A percentile compares a stretch with the other conserved stretches of the same genome.
phyloP scores from a whole-genome alignment of 2,888 invertebrate species.

The Drosophila austrosaltans region DNA sequence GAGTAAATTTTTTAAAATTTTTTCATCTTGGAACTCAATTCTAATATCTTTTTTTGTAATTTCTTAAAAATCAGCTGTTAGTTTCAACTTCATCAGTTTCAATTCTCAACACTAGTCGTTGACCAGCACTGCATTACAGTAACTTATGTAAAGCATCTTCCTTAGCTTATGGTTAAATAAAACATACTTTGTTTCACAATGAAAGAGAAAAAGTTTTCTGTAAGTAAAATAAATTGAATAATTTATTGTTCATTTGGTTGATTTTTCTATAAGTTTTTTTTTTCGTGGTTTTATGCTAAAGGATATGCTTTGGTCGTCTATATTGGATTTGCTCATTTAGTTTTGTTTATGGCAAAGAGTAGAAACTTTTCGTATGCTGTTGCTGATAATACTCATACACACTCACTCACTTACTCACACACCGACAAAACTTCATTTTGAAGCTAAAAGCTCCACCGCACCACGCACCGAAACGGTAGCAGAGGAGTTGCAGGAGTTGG shows the following conservation, averaged over 20 bases:
- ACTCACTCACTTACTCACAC: neutral
- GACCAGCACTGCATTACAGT: neutral
- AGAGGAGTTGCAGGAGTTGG: neutral
- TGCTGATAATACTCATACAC: neutral
- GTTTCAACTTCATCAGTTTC: neutral
- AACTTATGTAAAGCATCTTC: neutral
- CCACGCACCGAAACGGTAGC: neutral
- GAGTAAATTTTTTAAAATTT: no score
- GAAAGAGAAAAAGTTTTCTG: neutral
- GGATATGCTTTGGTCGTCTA: slow-evolving; percentile 1
- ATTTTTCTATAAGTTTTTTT: slow-evolving; percentile 3
- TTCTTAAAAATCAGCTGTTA: no score
- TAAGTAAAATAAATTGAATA: slow-evolving; percentile 4
- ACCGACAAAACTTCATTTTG: neutral
- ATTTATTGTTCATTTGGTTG: slow-evolving; percentile 3
- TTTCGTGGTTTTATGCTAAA: neutral
- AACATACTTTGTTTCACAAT: neutral
- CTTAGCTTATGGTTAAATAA: neutral
- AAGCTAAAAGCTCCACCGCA: neutral
- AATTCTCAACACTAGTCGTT: neutral
- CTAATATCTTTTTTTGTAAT: no score
- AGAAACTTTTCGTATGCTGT: neutral
- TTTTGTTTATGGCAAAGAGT: slow-evolving; percentile 9
- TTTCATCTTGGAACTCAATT: no score
- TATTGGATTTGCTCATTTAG: slow-evolving; percentile 5